Conservation (phyloP, 30 jellyfish, hydroid and myxozoan genomes). For the Aurelia sp. region DNA sequence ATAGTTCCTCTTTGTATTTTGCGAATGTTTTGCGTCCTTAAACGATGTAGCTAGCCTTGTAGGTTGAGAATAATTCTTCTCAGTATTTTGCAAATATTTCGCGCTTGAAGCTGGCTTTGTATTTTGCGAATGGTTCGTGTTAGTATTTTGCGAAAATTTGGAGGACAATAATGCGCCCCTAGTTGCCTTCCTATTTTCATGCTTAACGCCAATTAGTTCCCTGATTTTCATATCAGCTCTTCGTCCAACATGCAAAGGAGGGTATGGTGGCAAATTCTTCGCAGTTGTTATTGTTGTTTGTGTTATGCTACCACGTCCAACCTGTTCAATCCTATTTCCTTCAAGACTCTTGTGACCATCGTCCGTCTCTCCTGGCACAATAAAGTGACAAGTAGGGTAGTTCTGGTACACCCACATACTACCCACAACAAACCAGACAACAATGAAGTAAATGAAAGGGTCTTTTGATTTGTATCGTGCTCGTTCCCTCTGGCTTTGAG, state of each 20-base stretch:
- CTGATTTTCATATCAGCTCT: too few species aligned
- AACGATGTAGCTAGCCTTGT: neutral
- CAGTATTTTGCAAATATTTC: too few species aligned
- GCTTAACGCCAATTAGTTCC: too few species aligned
- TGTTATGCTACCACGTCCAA: too few species aligned
- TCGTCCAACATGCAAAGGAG: neutral
- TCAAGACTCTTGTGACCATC: neutral
- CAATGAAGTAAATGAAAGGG: conserved; percentile 81
- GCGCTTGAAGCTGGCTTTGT: neutral
- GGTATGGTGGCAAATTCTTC: neutral
- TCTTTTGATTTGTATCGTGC: conserved; percentile 74
- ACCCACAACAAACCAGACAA: conserved; percentile 91
- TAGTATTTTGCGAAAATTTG: neutral
- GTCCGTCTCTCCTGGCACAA: neutral
- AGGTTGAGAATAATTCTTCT: neutral
- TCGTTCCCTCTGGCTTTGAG: conserved; percentile 40
- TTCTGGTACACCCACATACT: conserved; percentile 96
- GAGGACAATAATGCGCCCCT: too few species aligned
- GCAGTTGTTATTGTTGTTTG: too few species aligned
- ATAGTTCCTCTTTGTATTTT: neutral
- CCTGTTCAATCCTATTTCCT: too few species aligned
- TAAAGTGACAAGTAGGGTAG: conserved; percentile 73
- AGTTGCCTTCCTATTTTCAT: too few species aligned
- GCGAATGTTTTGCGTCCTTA: neutral
- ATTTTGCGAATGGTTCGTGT: neutral